Base-by-base conservation (phyloP, 2,888 invertebrate genomes). In the Coelinius sp. region DNA sequence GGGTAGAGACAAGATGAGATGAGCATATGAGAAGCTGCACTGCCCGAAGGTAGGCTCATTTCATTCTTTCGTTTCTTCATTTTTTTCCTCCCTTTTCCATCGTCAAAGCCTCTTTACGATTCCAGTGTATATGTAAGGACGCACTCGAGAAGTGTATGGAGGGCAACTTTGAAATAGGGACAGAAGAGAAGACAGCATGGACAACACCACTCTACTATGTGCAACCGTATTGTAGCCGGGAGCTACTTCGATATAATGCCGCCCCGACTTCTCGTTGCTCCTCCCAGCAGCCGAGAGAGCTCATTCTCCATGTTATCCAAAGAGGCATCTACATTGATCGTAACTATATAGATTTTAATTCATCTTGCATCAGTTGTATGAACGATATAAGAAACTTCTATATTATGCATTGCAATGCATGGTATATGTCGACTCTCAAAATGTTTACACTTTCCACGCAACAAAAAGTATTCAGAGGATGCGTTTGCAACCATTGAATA, bases 1-100 rank as follows among this genome's bases (percentile, higher is more conserved):
- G 68, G 72, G 70, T 71, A 62, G 65, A 63, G 24, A 68, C 69
- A 49, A 66, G 68, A 62, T 71, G 71, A 67, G 70, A 68, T 72
- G 72, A 72, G 71, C 73, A 70, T 66, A 67, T 27, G 76, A 79
- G 77, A 80, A 78, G 79, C 77, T 79, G 79, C 77, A 79, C 77
- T 75, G 81, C 81, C 79, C 52, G 73, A 46, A 80, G 81, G 75
- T 72, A 76, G 73, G 71, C 70, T 73, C 59, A 67, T 44, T 73
- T 71, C 71, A 56, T 73, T 75, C 75, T 66, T 71, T 72, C 73
- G 62, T 72, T 73, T 67, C 68, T 46, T 44, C 27, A 62, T 31
- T 68, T 49, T 53, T 46, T 68, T 69, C 49, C 71, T 67, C 25
- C 59, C 73, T 62, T 73, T 69, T 74, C 22, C 66, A 65, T 64